Conservation (phyloP, 2,888 invertebrate species). For the Odontothrips loti region DNA sequence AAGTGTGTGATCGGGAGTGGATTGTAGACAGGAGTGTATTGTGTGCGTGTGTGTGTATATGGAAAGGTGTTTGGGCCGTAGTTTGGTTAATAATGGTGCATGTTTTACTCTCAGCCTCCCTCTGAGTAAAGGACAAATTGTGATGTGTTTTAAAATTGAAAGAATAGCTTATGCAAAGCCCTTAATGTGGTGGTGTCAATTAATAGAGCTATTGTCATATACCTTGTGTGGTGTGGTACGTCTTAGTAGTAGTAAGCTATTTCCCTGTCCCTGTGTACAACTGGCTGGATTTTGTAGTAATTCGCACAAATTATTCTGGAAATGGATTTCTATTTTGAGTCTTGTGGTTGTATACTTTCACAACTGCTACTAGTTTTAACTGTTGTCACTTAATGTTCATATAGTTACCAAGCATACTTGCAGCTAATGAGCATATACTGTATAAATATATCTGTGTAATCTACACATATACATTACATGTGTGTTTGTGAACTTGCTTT, state of each 20-base stretch:
- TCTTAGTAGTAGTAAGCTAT: slow-evolving; percentile 24
- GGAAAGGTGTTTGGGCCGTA: slow-evolving; percentile 9
- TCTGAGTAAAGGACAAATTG: neutral
- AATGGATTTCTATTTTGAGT: slow-evolving; percentile 10
- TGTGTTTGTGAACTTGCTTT: neutral
- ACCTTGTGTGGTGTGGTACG: slow-evolving; percentile 16
- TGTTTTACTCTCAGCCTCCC: slow-evolving; percentile 15
- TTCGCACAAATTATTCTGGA: slow-evolving; percentile 12
- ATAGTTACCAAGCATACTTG: slow-evolving; percentile 2
- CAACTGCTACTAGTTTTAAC: slow-evolving; percentile 8
- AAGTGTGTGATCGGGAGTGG: slow-evolving; percentile 12
- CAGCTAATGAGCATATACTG: neutral
- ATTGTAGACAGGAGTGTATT: neutral
- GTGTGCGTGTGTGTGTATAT: neutral
- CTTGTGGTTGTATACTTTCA: slow-evolving; percentile 25
- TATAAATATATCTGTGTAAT: neutral
- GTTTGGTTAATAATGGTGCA: neutral
- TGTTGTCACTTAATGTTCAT: neutral
- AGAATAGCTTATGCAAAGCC: neutral
- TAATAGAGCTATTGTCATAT: slow-evolving; percentile 18
- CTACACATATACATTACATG: no score
- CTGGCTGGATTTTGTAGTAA: slow-evolving; percentile 24
- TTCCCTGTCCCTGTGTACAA: slow-evolving; percentile 19
- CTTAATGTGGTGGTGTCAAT: slow-evolving; percentile 17
- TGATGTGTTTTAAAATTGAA: slow-evolving; percentile 1